A percentile compares a stretch with the other conserved stretches of the same genome.
These are phyloP conservation scores for Setipinna tenuifilis DNA, from an alignment of 2,797 vertebrate species.

Conservation along the genomic window DNA sequence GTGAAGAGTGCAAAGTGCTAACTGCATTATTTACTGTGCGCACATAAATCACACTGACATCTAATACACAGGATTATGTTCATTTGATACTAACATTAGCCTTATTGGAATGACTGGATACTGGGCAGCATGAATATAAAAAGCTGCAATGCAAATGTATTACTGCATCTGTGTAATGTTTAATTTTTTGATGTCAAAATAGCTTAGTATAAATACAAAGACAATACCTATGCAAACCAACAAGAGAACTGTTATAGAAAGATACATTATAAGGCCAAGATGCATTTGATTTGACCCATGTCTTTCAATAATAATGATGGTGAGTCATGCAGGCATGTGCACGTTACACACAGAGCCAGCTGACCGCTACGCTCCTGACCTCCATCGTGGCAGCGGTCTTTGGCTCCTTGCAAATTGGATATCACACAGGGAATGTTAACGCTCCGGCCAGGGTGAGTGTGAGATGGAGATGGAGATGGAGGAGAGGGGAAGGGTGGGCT, in stretches of 20 bases:
- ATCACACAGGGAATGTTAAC: conserved; percentile 81
- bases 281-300: background rate
- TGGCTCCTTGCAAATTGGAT: conserved; percentile 80
- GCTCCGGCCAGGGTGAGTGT: conserved; percentile 77
- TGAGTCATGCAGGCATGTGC: conserved; percentile 25
- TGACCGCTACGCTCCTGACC: conserved; percentile 72
- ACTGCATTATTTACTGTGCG: background rate
- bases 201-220: no score
- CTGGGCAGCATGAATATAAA: background rate
- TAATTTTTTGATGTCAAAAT: no score
- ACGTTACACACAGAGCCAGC: conserved; percentile 61
- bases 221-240: background rate
- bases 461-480: background rate
- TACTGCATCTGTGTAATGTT: no score
- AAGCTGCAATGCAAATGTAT: background rate
- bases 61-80: background rate
- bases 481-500: background rate
- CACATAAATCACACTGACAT: background rate
- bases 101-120: background rate
- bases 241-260: background rate
- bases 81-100: background rate
- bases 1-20: background rate
- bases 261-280: background rate
- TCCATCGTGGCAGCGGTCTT: conserved; percentile 76
- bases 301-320: background rate